Conservation (phyloP, 1,140 invertebrate species). For the Whitmania pigra region DNA sequence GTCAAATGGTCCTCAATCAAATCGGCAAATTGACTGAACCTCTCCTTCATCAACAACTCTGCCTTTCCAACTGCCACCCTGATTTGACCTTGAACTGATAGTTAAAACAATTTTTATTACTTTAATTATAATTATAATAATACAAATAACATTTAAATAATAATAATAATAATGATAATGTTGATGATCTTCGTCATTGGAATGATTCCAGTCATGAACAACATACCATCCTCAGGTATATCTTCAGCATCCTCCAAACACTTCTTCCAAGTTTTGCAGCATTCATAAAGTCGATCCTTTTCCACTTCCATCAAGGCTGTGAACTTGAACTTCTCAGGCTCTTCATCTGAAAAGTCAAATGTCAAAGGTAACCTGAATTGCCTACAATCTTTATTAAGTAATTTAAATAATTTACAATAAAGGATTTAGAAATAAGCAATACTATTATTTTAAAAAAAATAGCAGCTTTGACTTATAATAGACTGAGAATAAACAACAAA, state of each 20-base stretch:
- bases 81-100: conserved; percentile 48
- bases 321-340: conserved; percentile 34
- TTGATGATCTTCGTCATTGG: background rate
- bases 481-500: no score
- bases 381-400: no score
- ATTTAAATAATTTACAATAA: no score
- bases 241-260: conserved; percentile 22
- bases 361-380: no score
- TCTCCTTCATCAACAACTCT: conserved; percentile 51
- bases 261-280: conserved; percentile 31
- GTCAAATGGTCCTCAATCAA: conserved; percentile 54
- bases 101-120: no score
- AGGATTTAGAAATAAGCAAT: no score
- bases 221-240: conserved; percentile 35
- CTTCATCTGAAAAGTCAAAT: conserved; percentile 10
- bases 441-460: no score
- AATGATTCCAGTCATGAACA: background rate
- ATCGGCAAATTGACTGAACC: conserved; percentile 54
- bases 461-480: no score
- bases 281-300: conserved; percentile 28
- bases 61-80: conserved; percentile 56
- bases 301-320: conserved; percentile 30
- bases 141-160: background rate
- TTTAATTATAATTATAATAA: no score
- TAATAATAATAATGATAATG: background rate